Evolutionary conservation across 2,888 invertebrate genomes (phyloP).

Genomic region (Prionchulus punctatus): DNA sequence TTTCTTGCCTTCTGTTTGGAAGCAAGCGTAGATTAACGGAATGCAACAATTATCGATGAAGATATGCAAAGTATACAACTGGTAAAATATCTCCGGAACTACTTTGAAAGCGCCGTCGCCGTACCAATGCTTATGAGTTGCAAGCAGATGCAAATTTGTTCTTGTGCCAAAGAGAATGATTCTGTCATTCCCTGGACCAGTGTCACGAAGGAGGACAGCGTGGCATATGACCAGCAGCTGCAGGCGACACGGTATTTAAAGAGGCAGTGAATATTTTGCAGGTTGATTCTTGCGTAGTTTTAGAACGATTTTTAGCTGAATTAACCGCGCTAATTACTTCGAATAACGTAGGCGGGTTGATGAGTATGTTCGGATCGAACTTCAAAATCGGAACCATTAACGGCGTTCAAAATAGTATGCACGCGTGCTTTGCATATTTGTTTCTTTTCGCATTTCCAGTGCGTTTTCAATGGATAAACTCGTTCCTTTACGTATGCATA

Average conservation of each 20-base stretch:
- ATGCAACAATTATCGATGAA: neutral
- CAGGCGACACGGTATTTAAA: neutral
- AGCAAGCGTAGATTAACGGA: slow-evolving; percentile 1
- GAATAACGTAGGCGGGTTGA: neutral
- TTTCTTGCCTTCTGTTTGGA: too few species aligned
- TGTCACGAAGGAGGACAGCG: neutral
- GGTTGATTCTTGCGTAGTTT: neutral
- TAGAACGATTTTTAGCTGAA: neutral
- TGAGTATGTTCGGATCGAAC: neutral
- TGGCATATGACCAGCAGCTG: neutral
- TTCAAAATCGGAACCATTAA: neutral
- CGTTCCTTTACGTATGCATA: too few species aligned
- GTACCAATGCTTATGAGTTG: neutral
- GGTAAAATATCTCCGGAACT: neutral
- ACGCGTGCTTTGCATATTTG: neutral
- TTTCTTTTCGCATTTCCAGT: neutral
- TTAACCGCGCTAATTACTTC: neutral
- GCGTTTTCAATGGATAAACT: too few species aligned
- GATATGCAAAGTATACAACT: slow-evolving; percentile 4
- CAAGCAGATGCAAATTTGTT: neutral
- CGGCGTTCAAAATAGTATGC: neutral
- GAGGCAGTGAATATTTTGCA: neutral
- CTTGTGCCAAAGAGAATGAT: neutral
- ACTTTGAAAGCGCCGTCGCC: slow-evolving; percentile 5
- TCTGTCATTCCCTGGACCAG: slow-evolving; percentile 1